A percentile compares a stretch with the other conserved stretches of the same genome.
Evolutionary conservation across 2,797 vertebrate species (phyloP).

Genomic region (Sebastes diploproa): DNA sequence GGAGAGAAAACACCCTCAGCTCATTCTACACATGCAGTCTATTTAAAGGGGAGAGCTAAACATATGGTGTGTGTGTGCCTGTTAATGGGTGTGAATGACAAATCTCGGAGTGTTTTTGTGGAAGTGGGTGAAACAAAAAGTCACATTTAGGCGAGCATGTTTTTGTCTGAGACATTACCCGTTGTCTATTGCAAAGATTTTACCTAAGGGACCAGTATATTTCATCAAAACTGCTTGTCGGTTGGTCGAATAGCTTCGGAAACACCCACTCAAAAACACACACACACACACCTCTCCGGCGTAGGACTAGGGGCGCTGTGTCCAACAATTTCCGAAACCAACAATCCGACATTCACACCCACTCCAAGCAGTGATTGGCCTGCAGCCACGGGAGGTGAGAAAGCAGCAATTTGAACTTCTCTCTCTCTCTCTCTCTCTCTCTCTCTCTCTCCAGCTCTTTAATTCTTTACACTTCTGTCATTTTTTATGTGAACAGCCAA

Average conservation of each 20-base stretch:
- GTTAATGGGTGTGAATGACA: conserved; percentile 19
- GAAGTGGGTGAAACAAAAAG: neutral
- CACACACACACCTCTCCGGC: neutral
- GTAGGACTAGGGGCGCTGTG: neutral
- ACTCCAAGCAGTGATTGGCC: neutral
- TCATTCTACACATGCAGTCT: neutral
- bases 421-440: no score
- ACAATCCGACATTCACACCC: neutral
- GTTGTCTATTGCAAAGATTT: neutral
- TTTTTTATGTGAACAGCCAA: no score
- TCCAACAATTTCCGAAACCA: neutral
- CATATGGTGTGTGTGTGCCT: neutral
- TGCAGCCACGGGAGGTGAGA: no score
- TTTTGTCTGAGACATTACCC: neutral
- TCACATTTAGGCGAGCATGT: neutral
- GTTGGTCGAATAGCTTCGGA: neutral
- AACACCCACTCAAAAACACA: neutral
- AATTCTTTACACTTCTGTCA: no score
- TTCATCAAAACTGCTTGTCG: neutral
- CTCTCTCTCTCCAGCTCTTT: no score
- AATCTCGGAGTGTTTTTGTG: neutral
- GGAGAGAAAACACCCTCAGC: neutral
- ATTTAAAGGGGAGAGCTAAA: conserved; percentile 13
- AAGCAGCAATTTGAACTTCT: no score
- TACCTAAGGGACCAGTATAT: neutral